These are phyloP conservation scores for Sisor rabdophorus DNA, from an alignment of 2,113 vertebrate genomes.

Conservation along the genomic window DNA sequence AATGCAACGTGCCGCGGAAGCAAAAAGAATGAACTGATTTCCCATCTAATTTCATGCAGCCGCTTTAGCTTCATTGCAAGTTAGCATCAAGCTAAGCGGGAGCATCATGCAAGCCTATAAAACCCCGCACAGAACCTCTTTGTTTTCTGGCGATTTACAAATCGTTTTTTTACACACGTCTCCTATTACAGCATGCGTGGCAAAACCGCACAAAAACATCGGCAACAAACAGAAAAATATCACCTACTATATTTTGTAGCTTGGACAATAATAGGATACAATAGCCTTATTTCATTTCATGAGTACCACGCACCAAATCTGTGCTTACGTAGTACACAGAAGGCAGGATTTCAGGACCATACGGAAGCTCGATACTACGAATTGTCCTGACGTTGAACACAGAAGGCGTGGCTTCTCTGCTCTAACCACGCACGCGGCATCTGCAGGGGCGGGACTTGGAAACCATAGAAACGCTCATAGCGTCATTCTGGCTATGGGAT, in stretches of 20 bases:
- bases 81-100: slow-evolving; percentile 36
- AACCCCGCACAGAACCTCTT: too few species aligned
- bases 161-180: too few species aligned
- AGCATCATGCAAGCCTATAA: slow-evolving; percentile 26
- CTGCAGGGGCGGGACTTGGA: neutral
- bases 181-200: neutral
- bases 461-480: slow-evolving; percentile 5
- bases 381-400: slow-evolving; percentile 55
- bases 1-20: too few species aligned
- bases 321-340: slow-evolving; percentile 57
- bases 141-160: neutral
- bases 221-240: slow-evolving; percentile 14
- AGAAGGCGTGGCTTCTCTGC: slow-evolving; percentile 50
- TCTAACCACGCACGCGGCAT: slow-evolving; percentile 50
- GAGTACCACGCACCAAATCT: slow-evolving; percentile 49
- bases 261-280: slow-evolving; percentile 51
- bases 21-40: neutral
- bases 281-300: slow-evolving; percentile 53
- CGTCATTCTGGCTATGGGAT: neutral
- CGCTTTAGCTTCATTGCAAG: neutral
- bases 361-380: neutral
- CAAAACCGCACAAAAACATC: neutral
- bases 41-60: neutral
- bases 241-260: slow-evolving; percentile 67
- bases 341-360: slow-evolving; percentile 24